These are phyloP conservation scores for Nothura maculosa DNA, from an alignment of 2,797 vertebrate species.

Conservation along the genomic window DNA sequence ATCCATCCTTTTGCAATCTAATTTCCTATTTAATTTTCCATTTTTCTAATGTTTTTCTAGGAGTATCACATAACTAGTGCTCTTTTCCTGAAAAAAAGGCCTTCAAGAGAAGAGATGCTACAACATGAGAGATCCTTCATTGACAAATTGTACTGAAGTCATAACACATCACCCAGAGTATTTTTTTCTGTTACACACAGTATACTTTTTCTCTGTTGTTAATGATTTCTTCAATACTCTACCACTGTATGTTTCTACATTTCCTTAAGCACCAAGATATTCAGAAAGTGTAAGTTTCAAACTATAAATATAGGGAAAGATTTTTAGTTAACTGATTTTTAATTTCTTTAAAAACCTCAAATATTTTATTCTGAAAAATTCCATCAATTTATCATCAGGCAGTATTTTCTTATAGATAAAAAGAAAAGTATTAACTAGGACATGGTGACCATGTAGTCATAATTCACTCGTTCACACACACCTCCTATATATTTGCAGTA, in stretches of 20 bases:
- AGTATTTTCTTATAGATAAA: neutral
- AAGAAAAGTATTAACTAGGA: neutral
- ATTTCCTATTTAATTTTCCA: too few species aligned
- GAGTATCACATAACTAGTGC: rapidly evolving
- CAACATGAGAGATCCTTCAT: neutral
- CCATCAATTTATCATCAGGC: neutral
- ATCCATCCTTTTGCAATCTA: neutral
- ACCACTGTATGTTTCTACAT: neutral
- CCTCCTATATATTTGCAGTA: neutral
- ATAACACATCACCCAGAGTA: neutral
- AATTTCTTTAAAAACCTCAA: neutral
- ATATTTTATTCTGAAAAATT: neutral
- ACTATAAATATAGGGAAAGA: neutral
- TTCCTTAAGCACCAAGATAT: neutral
- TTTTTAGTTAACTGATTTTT: neutral
- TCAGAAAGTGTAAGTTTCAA: neutral
- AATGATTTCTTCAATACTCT: neutral
- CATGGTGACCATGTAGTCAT: neutral
- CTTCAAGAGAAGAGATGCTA: neutral
- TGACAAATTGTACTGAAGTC: neutral
- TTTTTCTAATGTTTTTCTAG: neutral
- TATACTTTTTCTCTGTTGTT: neutral
- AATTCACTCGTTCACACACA: neutral
- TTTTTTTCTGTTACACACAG: neutral
- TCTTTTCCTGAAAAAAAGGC: neutral